Conservation (phyloP, 2,888 invertebrate species). For the Acleris sparsana region DNA sequence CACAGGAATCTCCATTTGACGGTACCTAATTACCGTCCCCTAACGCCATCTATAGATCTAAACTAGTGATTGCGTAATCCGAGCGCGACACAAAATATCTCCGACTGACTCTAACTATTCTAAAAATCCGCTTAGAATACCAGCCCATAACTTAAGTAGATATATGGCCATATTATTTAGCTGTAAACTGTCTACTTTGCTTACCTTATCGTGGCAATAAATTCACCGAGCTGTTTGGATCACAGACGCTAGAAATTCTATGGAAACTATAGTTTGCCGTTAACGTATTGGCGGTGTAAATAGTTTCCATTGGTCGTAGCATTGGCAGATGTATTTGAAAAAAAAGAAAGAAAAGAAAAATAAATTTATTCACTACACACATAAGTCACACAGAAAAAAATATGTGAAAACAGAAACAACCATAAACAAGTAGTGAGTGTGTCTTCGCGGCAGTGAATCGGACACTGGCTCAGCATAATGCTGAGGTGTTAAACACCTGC, state of each 20-base stretch:
- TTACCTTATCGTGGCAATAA: conserved; percentile 14
- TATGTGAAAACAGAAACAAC: too few relatives aligned
- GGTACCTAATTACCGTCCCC: too few relatives aligned
- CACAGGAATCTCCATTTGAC: too few relatives aligned
- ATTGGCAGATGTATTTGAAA: too few relatives aligned
- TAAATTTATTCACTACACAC: too few relatives aligned
- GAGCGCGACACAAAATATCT: conserved; percentile 10
- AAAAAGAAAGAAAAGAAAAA: too few relatives aligned
- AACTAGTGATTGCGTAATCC: conserved; percentile 17
- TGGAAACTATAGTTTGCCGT: conserved; percentile 1
- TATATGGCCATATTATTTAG: conserved; percentile 27
- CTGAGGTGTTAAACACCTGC: too few relatives aligned
- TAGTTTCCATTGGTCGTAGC: too few relatives aligned
- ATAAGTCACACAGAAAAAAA: too few relatives aligned
- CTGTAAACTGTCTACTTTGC: conserved; percentile 16
- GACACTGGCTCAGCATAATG: too few relatives aligned
- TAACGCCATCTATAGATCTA: not conserved
- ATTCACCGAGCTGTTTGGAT: conserved; percentile 2
- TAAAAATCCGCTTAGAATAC: conserved; percentile 19
- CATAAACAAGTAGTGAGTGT: too few relatives aligned
- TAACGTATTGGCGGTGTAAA: not conserved
- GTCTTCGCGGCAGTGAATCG: too few relatives aligned
- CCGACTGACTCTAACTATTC: conserved; percentile 5
- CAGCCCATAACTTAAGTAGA: conserved; percentile 21
- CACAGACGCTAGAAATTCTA: not conserved